Evolutionary conservation across 2,888 invertebrate genomes (phyloP), one percentile per base, ranked within the genome.

Genomic region (Desoria tigrina): DNA sequence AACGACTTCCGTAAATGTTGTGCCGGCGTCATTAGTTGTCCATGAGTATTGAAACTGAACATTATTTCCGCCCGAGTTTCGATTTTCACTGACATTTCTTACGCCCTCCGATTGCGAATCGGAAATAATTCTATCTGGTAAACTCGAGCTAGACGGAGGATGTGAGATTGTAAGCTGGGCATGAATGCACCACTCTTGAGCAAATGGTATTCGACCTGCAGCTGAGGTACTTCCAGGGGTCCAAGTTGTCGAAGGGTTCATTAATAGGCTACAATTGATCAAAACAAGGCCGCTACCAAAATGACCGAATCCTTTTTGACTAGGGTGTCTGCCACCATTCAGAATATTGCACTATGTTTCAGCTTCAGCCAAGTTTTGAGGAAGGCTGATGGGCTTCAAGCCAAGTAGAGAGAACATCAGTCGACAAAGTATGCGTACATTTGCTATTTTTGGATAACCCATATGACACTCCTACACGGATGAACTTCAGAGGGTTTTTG

Each of bases 91-190:
- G 11, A 18, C 26, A 55, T 42, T 56, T 11, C 28, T 24, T 32
- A 42, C 49, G 1, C 37, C 50, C 9, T 11, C 7, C 2, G 14
- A 3, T 9, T 23, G 26, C 6, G 4, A 18, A 9, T 24, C 51
- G 7, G 26, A 6, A 18, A 7, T 24, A 51, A 24, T 51, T 45
- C 45, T 16, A 18, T 16, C n/a, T 9, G 14, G 23, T 6, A 42
- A 14, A 28, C 28, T 54, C 2, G 57, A 14, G 16, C 32, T 23
- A 32, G 24, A 42, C 32, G 60, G 58, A 2, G 74, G 72, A 67
- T 85, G 86, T 45, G 85, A 84, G 59, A 86, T 84, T 14, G 86
- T 87, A 68, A 88, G 82, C 77, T 88, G 87, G 62, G 86, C 90
- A 78, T 84, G 87, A 76, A 88, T 85, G 42, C 86, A 84, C 87